Conservation (phyloP, 2,797 vertebrate genomes). For the Smutsia gigantea region DNA sequence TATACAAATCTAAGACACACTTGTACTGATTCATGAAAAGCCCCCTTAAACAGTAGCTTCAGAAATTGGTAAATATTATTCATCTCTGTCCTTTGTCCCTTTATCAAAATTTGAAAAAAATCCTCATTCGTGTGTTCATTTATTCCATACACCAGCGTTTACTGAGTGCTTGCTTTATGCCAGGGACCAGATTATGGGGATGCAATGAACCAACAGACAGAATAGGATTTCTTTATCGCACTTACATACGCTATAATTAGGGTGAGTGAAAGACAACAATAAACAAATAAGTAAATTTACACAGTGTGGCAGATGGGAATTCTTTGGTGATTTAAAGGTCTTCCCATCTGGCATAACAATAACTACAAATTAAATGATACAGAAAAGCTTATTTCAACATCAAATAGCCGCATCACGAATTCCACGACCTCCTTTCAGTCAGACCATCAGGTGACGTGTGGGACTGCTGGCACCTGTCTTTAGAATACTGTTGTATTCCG, state of each 20-base stretch:
- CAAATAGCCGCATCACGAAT: neutral
- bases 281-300: neutral
- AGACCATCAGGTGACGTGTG: neutral
- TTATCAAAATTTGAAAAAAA: slow-evolving; percentile 36
- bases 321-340: slow-evolving; percentile 47
- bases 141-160: neutral
- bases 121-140: neutral
- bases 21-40: neutral
- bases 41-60: neutral
- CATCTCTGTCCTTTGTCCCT: neutral
- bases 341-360: neutral
- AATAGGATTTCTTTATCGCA: neutral
- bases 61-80: neutral
- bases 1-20: neutral
- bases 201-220: neutral
- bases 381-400: slow-evolving; percentile 15
- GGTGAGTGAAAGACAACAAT: neutral
- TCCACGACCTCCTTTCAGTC: neutral
- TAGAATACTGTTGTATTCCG: neutral
- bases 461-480: neutral
- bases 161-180: neutral
- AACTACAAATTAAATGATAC: neutral
- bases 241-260: neutral
- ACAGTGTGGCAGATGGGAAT: neutral
- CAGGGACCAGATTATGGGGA: neutral